Evolutionary conservation across 2,888 invertebrate genomes (phyloP).

Genomic region (Orchesellides sinensis): DNA sequence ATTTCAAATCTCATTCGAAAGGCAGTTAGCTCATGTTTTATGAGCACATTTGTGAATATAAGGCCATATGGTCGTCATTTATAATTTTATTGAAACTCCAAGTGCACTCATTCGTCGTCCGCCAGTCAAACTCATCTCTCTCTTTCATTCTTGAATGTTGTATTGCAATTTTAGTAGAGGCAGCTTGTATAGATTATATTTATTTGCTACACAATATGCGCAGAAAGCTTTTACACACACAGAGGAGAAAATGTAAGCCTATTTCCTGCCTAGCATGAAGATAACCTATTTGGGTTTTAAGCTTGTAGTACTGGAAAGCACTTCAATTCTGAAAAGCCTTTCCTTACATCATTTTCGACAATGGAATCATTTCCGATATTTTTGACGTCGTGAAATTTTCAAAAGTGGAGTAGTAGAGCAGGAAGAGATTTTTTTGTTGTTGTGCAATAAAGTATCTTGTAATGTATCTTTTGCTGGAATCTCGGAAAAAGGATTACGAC

Average conservation of each 20-base stretch:
- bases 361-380: no score
- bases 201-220: no score
- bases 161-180: no score
- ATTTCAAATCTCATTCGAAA: slow-evolving; percentile 12
- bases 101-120: background rate
- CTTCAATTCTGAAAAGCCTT: background rate
- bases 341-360: background rate
- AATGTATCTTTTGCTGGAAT: background rate
- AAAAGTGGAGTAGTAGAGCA: slow-evolving; percentile 9
- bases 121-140: no score
- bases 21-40: slow-evolving; percentile 8
- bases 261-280: no score
- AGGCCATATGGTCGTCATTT: slow-evolving; percentile 15
- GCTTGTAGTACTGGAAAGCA: background rate
- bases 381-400: background rate
- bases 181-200: no score
- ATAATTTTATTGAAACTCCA: slow-evolving; percentile 34
- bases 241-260: no score
- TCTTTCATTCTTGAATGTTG: no score
- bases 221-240: no score
- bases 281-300: no score
- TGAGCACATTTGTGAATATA: slow-evolving; percentile 3
- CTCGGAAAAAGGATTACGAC: background rate
- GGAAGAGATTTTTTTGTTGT: slow-evolving; percentile 14
- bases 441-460: no score